Percentiles rank a stretch among this genome's conserved stretches.
Evolutionary conservation across 2,797 vertebrate species (phyloP).

Genomic region (Sebastes reedi): DNA sequence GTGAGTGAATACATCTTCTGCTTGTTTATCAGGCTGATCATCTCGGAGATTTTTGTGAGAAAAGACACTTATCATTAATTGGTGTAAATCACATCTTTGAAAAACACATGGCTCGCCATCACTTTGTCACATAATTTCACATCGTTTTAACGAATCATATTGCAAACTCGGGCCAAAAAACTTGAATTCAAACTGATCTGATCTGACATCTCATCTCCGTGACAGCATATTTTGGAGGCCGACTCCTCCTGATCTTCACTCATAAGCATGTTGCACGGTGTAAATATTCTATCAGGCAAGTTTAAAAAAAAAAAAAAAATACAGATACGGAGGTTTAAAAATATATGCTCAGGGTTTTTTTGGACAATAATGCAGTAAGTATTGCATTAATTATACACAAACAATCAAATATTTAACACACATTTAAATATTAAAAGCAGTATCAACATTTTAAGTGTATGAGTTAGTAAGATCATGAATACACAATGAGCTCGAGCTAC

Average conservation of each 20-base stretch:
- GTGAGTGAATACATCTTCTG: slow-evolving; percentile 13
- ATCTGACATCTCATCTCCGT: slow-evolving; percentile 45
- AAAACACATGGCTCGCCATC: slow-evolving; percentile 20
- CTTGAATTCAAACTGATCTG: slow-evolving; percentile 10
- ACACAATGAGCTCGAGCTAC: slow-evolving; percentile 25
- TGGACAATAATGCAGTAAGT: slow-evolving; percentile 16
- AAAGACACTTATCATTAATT: slow-evolving; percentile 38
- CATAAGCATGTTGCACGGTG: slow-evolving; percentile 19
- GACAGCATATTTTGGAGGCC: slow-evolving; percentile 44
- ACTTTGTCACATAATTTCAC: slow-evolving; percentile 34
- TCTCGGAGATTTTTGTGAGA: slow-evolving; percentile 11
- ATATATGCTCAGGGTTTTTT: neutral
- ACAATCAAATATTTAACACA: slow-evolving; percentile 49
- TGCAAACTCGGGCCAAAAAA: slow-evolving; percentile 18
- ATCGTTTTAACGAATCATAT: slow-evolving; percentile 46
- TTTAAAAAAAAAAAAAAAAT: slow-evolving; percentile 2
- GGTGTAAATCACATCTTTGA: slow-evolving; percentile 36
- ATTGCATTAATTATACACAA: slow-evolving; percentile 47
- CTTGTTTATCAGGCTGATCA: slow-evolving; percentile 44
- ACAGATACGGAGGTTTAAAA: slow-evolving; percentile 27
- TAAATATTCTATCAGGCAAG: slow-evolving; percentile 26
- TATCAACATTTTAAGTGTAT: slow-evolving; percentile 46
- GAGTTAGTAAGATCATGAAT: slow-evolving; percentile 42
- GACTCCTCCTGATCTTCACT: slow-evolving; percentile 32
- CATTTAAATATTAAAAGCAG: slow-evolving; percentile 41